Conservation (phyloP, 2,113 vertebrate genomes). For the Nanorana parkeri region DNA sequence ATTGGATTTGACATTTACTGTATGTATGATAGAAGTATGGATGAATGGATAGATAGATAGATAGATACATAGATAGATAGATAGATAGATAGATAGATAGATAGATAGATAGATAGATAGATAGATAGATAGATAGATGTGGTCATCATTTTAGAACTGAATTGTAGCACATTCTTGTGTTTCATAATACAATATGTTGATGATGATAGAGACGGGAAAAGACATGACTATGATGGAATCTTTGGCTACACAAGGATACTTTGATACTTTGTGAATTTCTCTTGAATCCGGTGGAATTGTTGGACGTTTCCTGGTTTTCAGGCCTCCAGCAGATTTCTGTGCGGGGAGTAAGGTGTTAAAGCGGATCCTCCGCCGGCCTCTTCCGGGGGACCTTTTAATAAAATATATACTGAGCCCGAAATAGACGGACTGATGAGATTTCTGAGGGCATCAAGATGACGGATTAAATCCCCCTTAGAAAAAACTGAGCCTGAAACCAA, state of each 20-base stretch:
- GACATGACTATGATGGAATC: too few species aligned
- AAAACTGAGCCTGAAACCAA: conserved; percentile 62
- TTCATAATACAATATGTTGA: too few species aligned
- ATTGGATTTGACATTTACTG: too few species aligned
- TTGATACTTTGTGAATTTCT: too few species aligned
- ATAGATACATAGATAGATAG: conserved; percentile 42
- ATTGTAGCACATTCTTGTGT: too few species aligned
- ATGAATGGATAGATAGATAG: neutral
- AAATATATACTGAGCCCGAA: conserved; percentile 60
- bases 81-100: too few species aligned
- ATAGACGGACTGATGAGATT: conserved; percentile 66
- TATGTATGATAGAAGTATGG: too few species aligned
- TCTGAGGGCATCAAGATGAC: conserved; percentile 56
- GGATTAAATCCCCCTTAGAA: conserved; percentile 71
- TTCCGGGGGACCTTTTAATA: conserved; percentile 61
- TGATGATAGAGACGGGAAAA: too few species aligned
- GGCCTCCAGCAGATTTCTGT: neutral
- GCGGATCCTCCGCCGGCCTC: conserved; percentile 2
- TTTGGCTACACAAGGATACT: too few species aligned
- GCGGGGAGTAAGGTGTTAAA: neutral
- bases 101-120: neutral
- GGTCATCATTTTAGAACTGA: too few species aligned
- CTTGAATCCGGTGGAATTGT: too few species aligned
- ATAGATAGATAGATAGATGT: conserved; percentile 39
- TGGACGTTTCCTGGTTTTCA: too few species aligned